These are phyloP conservation scores for Amphipyra berbera DNA, from an alignment of 2,888 invertebrate genomes.

Conservation along the genomic window DNA sequence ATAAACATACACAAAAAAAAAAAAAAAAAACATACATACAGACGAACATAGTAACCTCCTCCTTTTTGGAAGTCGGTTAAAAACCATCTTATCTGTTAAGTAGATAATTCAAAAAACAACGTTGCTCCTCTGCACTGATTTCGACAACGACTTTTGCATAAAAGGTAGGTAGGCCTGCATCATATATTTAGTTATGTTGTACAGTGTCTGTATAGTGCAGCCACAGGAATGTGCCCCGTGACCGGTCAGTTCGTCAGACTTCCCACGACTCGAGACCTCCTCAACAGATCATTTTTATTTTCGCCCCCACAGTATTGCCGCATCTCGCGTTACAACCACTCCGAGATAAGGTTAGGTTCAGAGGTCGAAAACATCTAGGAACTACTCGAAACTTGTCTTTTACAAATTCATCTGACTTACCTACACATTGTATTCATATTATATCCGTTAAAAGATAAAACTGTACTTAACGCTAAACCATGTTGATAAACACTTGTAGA, in stretches of 20 bases:
- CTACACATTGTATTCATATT: constrained; percentile 20
- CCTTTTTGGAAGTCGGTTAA: too few species aligned
- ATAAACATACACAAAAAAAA: too few species aligned
- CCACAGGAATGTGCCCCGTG: constrained; percentile 66
- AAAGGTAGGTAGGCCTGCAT: constrained; percentile 14
- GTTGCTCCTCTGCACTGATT: background rate
- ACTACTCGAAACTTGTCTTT: constrained; percentile 51
- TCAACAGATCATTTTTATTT: constrained; percentile 66
- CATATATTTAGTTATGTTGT: constrained; percentile 21
- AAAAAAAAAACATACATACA: too few species aligned
- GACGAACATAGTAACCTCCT: too few species aligned
- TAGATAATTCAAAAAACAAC: background rate
- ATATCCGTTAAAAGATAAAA: constrained; percentile 15
- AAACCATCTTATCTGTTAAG: too few species aligned
- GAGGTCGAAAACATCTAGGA: constrained; percentile 69
- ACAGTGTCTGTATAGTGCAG: constrained; percentile 15
- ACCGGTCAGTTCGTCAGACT: constrained; percentile 59
- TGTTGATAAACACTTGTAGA: constrained; percentile 17
- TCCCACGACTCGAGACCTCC: constrained; percentile 51
- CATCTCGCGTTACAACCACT: constrained; percentile 61
- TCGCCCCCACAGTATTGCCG: constrained; percentile 45
- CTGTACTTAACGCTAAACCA: constrained; percentile 8
- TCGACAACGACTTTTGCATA: background rate
- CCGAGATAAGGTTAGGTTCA: constrained; percentile 62
- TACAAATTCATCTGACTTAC: constrained; percentile 8